Evolutionary conservation across 2,888 invertebrate genomes (phyloP).

Genomic region (Sminthurinus aureus): DNA sequence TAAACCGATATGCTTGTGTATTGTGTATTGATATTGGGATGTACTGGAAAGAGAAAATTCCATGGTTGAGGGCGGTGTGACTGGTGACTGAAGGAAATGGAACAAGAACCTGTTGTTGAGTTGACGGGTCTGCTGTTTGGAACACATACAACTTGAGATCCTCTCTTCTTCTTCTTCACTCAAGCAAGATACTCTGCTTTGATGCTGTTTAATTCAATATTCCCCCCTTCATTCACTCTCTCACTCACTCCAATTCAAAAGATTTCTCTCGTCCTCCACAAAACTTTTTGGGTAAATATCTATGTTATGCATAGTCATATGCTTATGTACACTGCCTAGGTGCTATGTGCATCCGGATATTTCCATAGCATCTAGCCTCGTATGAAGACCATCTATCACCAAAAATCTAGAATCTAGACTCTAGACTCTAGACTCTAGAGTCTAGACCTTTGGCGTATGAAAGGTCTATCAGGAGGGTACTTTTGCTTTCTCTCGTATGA

Average conservation of each 20-base stretch:
- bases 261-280: conserved; percentile 29
- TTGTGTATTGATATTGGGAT: conserved; percentile 1
- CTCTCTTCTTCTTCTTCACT: conserved; percentile 37
- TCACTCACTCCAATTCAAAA: conserved; percentile 42
- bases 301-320: background rate
- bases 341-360: too few species aligned
- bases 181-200: conserved; percentile 49
- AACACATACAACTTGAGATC: conserved; percentile 44
- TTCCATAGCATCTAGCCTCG: too few species aligned
- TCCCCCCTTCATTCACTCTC: conserved; percentile 43
- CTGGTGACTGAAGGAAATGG: background rate
- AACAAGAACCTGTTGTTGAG: conserved; percentile 27
- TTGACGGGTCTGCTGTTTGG: conserved; percentile 44
- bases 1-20: too few species aligned
- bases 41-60: background rate
- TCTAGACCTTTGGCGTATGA: too few species aligned
- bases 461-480: too few species aligned
- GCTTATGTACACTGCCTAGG: too few species aligned
- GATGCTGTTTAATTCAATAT: conserved; percentile 51
- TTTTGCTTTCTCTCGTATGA: too few species aligned
- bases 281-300: conserved; percentile 31
- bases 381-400: too few species aligned
- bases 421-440: too few species aligned
- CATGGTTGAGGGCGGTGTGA: background rate
- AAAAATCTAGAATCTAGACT: too few species aligned